Evolutionary conservation across 2,797 vertebrate species (phyloP).

Genomic region (Trachurus trachurus): DNA sequence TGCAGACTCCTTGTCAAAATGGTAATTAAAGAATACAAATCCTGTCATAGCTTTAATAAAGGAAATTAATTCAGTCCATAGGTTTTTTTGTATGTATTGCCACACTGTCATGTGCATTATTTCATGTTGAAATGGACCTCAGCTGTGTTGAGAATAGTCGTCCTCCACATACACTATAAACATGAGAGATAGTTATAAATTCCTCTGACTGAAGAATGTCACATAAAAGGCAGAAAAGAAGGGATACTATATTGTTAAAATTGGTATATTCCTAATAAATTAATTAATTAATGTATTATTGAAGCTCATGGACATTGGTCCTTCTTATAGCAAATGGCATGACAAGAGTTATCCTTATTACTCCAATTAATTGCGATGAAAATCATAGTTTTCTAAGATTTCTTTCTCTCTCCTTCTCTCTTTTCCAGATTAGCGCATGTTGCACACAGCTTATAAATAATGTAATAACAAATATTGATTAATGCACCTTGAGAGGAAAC

Average conservation of each 20-base stretch:
- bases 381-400: background rate
- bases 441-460: slow-evolving; percentile 72
- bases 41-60: slow-evolving; percentile 59
- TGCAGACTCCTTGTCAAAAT: slow-evolving; percentile 70
- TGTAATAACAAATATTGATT: slow-evolving; percentile 73
- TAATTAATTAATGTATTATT: background rate
- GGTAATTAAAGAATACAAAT: slow-evolving; percentile 76
- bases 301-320: background rate
- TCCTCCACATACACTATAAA: slow-evolving; percentile 19
- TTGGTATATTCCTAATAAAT: background rate
- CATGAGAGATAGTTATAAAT: background rate
- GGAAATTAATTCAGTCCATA: slow-evolving; percentile 63
- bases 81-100: slow-evolving; percentile 23
- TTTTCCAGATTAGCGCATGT: slow-evolving; percentile 26
- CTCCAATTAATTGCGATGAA: background rate
- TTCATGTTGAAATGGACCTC: slow-evolving; percentile 7
- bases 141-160: slow-evolving; percentile 14
- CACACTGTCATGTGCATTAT: background rate
- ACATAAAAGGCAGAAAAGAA: slow-evolving; percentile 37
- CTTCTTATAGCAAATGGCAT: background rate
- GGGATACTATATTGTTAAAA: slow-evolving; percentile 1
- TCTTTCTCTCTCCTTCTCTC: background rate
- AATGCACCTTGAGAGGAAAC: slow-evolving; percentile 65
- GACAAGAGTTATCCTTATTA: background rate
- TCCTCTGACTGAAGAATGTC: slow-evolving; percentile 46